A percentile compares a stretch with the other conserved stretches of the same genome.
phyloP scores from a whole-genome alignment of 2,113 vertebrate genomes.

The Rhombomys opimus region DNA sequence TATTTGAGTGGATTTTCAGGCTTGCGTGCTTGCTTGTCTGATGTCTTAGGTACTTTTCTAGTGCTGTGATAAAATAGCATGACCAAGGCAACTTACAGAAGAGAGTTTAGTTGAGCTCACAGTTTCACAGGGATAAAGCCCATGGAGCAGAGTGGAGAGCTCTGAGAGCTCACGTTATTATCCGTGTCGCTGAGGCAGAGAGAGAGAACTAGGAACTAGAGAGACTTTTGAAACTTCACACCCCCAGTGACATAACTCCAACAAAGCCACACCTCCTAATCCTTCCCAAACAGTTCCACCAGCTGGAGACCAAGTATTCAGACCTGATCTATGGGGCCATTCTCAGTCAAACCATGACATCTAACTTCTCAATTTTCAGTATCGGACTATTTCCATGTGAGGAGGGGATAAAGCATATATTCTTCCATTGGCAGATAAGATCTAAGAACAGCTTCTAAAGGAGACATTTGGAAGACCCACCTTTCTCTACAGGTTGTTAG shows the following conservation, averaged over 20 bases:
- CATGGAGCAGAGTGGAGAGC: no score
- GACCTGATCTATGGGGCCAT: not conserved
- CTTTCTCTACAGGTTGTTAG: not conserved
- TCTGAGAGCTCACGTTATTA: not conserved
- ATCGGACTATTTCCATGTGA: not conserved
- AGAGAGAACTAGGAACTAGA: not conserved
- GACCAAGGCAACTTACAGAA: not conserved
- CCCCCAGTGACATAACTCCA: not conserved
- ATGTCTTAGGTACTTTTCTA: not conserved
- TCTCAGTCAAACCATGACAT: not conserved
- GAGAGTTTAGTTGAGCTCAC: not conserved
- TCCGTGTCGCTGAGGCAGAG: not conserved
- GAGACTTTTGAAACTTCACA: not conserved
- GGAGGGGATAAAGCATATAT: not conserved
- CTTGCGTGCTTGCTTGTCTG: not conserved
- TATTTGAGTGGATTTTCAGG: not conserved
- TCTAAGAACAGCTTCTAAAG: not conserved
- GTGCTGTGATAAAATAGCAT: not conserved
- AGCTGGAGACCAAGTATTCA: not conserved
- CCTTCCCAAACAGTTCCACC: not conserved
- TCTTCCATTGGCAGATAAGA: conserved; percentile 15
- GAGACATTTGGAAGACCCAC: not conserved
- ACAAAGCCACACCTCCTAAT: not conserved
- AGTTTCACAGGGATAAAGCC: not conserved
- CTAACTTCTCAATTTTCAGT: conserved; percentile 23